phyloP scores from a whole-genome alignment of 2,797 vertebrate species.

The Galagoides demidoff region DNA sequence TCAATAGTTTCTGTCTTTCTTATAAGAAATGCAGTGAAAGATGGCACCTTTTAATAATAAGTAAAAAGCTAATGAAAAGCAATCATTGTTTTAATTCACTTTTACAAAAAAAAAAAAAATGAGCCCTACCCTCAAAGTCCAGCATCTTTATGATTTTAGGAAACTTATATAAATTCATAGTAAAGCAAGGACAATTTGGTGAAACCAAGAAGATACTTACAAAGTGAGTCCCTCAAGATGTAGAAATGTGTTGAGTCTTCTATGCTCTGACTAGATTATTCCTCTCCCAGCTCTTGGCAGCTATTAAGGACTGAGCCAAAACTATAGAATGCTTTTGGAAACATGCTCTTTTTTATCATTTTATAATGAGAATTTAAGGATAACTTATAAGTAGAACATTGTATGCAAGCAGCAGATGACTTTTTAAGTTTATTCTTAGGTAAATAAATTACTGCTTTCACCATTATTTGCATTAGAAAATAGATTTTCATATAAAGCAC shows the following conservation, averaged over 20 bases:
- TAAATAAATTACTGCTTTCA: slow-evolving; percentile 11
- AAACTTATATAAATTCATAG: neutral
- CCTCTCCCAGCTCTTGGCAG: neutral
- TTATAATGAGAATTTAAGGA: slow-evolving; percentile 58
- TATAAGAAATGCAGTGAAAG: neutral
- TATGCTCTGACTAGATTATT: neutral
- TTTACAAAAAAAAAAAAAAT: neutral
- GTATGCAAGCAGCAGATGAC: slow-evolving; percentile 29
- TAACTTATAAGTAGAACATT: slow-evolving; percentile 58
- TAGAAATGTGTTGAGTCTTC: neutral
- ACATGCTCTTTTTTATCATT: neutral
- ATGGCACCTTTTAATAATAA: neutral
- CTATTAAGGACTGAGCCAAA: slow-evolving; percentile 22
- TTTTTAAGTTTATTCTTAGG: neutral
- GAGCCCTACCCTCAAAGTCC: neutral
- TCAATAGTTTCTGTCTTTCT: neutral
- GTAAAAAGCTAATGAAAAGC: neutral
- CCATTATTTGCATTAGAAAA: neutral
- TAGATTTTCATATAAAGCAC: slow-evolving; percentile 24
- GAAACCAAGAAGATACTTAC: neutral
- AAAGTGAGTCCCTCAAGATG: neutral
- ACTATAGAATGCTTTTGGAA: slow-evolving; percentile 56
- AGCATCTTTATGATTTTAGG: neutral
- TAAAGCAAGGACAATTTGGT: neutral
- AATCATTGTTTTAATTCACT: neutral